Evolutionary conservation across 2,888 invertebrate species (phyloP), one percentile per base, ranked within the genome.

Genomic region (Lucinisca nassula): DNA sequence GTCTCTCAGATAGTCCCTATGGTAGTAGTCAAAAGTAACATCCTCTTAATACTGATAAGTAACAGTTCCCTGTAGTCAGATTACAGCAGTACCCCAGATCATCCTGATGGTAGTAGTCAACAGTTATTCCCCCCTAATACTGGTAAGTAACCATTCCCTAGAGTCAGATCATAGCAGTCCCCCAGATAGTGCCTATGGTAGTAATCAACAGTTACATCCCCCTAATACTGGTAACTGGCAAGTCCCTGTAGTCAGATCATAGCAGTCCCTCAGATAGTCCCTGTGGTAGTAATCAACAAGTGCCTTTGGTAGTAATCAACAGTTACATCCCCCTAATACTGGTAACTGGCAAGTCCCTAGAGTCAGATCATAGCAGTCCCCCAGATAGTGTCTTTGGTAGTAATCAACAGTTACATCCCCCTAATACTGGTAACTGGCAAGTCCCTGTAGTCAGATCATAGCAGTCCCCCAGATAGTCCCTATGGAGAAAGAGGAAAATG

Each of bases 221-320:
- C 73, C 83, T 49, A 89, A 86, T 72, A 70, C 85, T 45, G 86
- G 90, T 90, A 86, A 85, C n/a, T n/a, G n/a, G n/a, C 32, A 87
- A 87, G 76, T 87, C 83, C 35, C 73, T 93, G 35, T 93, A 93
- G 17, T 95, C 95, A 12, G 94, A 94, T 80, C 91, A 90, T 67
- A 94, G 95, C 82, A 96, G 95, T 92, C 95, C 96, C 17, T 94
- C 96, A 8, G 95, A 95, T 75, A 96, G 95, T 90, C 96, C 95
- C 10, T 95, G 95, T 88, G 93, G 94, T 61, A 94, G 93, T 84
- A 93, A 89, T 82, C 95, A 95, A 90, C 93, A 95, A 55, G 90
- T 94, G 75, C 82, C 10, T 95, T 95, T 88, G 93, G 94, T 61
- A 94, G 93, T 84, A 93, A 89, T 82, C 95, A 95, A 90, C 93